Evolutionary conservation across 2,888 invertebrate genomes (phyloP), one percentile per base, ranked within the genome.

Genomic region (Hydrotaea diabolus): DNA sequence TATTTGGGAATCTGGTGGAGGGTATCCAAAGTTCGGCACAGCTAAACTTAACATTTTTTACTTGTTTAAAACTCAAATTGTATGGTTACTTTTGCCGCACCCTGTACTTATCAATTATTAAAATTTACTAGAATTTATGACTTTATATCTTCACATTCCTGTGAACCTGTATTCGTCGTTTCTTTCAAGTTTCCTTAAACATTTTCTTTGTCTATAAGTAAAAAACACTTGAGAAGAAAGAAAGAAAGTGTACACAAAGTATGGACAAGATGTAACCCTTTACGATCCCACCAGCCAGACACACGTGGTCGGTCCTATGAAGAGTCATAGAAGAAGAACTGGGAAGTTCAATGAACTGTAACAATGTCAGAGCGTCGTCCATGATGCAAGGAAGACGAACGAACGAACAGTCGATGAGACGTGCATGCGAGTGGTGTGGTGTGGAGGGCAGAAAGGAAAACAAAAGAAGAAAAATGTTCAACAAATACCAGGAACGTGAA

Each of bases 301-400:
- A 49, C 59, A 59, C 59, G 59, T 59, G 59, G n/a, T n/a, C n/a
- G 59, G 59, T 59, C 59, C 59, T 59, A 59, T 15, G 23, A 59
- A 2, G 26, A 59, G 59, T 59, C 26, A 59, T 59, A 59, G 26
- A 55, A 23, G 59, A 59, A 43, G 62, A 69, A 43, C 15, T 69
- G 13, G 7, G 19, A 7, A 46, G 69, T 69, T 69, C 69, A 69
- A 23, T 46, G 69, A 69, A 69, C 69, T 46, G 69, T 21, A 21
- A 69, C 69, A 13, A 13, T 43, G 13, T 5, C 43, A n/a, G n/a
- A n/a, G n/a, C n/a, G 21, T n/a, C 7, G 43, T 43, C 43, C 2
- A 15, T 15, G 62, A 15, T 5, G 62, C 62, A 62, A 62, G 62
- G 62, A 62, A 26, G 62, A 36, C 62, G 59, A 26, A 26, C 26